Evolutionary conservation across 2,888 invertebrate species (phyloP), one percentile per base, ranked within the genome.

Genomic region (Diachrysia chrysitis): DNA sequence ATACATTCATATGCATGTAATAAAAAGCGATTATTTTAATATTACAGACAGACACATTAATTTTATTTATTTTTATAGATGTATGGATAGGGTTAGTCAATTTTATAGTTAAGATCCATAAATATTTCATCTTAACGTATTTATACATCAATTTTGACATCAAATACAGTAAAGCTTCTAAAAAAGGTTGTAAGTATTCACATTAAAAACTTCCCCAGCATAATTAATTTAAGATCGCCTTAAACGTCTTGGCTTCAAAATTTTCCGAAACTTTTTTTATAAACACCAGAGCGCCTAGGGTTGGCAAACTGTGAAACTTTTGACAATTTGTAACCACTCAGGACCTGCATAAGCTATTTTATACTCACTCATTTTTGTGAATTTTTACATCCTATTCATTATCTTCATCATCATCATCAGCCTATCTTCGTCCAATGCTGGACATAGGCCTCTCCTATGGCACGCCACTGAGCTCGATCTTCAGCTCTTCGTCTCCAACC

Each of bases 161-260:
- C 37, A 4, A 4, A 58, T 0, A 17, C 46, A 2, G 17, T n/a
- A n/a, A 17, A 46, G 0, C n/a, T 37, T 2, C 32, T n/a, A 32
- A 42, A 23, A 48, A 58, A 54, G 25, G 23, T 42, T 54, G 19
- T 7, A 64, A 55, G 37, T 25, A 48, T 19, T 19, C 4, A 14
- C 53, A 42, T 55, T 78, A 23, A 63, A 68, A 78, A 69, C 56
- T 67, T 61, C 1, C 0, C 6, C 10, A n/a, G 17, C 35, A 12
- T 60, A 58, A 75, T 66, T 66, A 71, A 67, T 76, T 76, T 59
- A 19, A 32, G 7, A 69, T 58, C 25, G 21, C 23, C 32, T 61
- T 46, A 53, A 67, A 66, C 65, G 64, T 56, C 48, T 23, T 64
- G 56, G 16, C 5, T 16, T 42, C 3, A 12, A 56, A 63, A 58